These are phyloP conservation scores for Petrocephalus schoutedeni DNA, from an alignment of 2,797 vertebrate species.

Conservation along the genomic window DNA sequence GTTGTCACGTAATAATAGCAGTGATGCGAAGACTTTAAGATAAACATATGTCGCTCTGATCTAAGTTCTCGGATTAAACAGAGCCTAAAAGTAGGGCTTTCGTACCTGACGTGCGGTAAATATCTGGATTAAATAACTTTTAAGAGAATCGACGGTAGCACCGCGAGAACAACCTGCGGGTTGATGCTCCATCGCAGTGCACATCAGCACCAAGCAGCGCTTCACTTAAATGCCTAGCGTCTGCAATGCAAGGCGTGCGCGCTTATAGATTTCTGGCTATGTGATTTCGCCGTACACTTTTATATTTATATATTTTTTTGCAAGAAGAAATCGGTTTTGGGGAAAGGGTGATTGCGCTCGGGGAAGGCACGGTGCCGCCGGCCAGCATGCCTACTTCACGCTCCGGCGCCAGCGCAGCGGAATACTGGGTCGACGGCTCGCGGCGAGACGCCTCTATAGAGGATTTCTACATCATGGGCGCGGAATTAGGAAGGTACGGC, in stretches of 20 bases:
- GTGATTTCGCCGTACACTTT: constrained; percentile 5
- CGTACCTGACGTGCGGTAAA: background rate
- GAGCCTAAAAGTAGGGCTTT: background rate
- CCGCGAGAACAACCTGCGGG: constrained; percentile 1
- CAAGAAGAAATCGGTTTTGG: constrained; percentile 9
- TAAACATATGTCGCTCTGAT: background rate
- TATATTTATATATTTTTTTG: background rate
- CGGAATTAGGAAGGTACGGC: constrained; percentile 68
- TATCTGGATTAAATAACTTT: constrained; percentile 23
- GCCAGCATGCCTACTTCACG: constrained; percentile 70
- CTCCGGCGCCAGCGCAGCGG: constrained; percentile 57
- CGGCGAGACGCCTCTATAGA: constrained; percentile 68
- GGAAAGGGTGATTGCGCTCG: constrained; percentile 18
- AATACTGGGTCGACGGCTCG: constrained; percentile 81
- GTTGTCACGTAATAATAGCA: background rate
- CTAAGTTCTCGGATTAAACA: background rate
- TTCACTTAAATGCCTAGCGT: background rate
- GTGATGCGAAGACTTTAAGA: background rate
- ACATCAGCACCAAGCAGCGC: background rate
- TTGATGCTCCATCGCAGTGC: background rate
- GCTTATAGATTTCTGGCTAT: background rate
- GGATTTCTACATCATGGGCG: constrained; percentile 71
- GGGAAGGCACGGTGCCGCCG: constrained; percentile 15
- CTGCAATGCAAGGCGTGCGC: constrained; percentile 9
- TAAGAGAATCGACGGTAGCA: background rate